Conservation (phyloP, 37 sponge, comb jelly and placozoan genomes). For the Tethya wilhelma region DNA sequence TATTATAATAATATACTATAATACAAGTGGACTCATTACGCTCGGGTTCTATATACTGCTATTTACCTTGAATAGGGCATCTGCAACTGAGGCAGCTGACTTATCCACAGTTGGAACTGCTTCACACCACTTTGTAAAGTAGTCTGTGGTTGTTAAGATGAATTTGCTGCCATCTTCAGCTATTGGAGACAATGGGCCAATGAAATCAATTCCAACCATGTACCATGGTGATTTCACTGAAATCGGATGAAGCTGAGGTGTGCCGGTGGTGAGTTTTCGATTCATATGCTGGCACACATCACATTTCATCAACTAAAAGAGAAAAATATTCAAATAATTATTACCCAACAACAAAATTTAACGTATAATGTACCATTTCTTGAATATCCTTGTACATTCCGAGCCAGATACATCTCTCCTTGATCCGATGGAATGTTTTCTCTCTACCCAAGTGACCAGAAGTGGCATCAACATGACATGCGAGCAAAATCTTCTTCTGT, state of each 20-base stretch:
- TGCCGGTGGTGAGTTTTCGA: conserved; percentile 47
- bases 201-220: conserved; percentile 72
- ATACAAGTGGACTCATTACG: background rate
- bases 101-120: conserved; percentile 52
- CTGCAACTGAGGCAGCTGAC: conserved; percentile 43
- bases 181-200: conserved; percentile 50
- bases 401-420: conserved; percentile 44
- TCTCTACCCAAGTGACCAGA: conserved; percentile 49
- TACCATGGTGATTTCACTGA: conserved; percentile 64
- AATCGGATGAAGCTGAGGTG: conserved; percentile 59
- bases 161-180: conserved; percentile 37
- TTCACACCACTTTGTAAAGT: conserved; percentile 77
- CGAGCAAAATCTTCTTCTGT: conserved; percentile 32
- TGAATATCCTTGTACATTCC: conserved; percentile 36
- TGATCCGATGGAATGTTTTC: conserved; percentile 38
- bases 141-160: conserved; percentile 66
- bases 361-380: conserved; percentile 33
- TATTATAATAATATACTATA: background rate
- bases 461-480: conserved; percentile 61
- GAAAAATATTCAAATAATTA: no score
- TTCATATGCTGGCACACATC: conserved; percentile 66
- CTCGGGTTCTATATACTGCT: background rate
- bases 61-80: conserved; percentile 54
- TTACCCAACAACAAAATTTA: no score
- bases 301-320: conserved; percentile 52